These are phyloP conservation scores for Rallus limicola DNA, from an alignment of 2,113 vertebrate species.

Conservation along the genomic window DNA sequence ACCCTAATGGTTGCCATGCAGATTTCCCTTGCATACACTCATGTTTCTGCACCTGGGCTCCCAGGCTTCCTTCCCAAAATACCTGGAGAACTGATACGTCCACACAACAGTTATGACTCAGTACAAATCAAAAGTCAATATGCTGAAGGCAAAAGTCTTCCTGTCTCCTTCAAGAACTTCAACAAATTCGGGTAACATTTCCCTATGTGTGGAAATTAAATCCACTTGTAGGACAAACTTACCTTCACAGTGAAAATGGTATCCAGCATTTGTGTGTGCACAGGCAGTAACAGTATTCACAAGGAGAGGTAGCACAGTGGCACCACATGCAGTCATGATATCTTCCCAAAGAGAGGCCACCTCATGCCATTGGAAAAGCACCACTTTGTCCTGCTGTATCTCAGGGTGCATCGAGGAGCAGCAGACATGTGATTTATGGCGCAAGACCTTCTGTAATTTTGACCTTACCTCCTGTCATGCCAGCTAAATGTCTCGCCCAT, in stretches of 20 bases:
- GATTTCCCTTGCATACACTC: not conserved
- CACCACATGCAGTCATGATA: not conserved
- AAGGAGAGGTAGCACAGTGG: not conserved
- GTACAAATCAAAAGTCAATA: not conserved
- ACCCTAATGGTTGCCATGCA: not conserved
- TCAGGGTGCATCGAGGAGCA: not conserved
- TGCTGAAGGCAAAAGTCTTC: not conserved
- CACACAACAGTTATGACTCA: not conserved
- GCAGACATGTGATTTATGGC: not conserved
- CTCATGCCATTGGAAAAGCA: not conserved
- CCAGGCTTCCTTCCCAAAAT: not conserved
- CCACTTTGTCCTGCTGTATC: not conserved
- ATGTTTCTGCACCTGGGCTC: not conserved
- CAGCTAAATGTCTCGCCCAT: not conserved
- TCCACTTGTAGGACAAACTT: not conserved
- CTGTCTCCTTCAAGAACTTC: not conserved
- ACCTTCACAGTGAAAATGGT: not conserved
- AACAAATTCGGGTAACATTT: not conserved
- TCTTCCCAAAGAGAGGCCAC: not conserved
- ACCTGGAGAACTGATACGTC: not conserved
- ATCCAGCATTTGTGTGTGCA: not conserved
- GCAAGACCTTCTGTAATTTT: not conserved
- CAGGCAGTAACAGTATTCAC: rapidly evolving
- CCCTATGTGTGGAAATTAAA: not conserved
- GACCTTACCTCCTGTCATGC: not conserved